Evolutionary conservation across 2,888 invertebrate species (phyloP).

Genomic region (Abscondita cerata): DNA sequence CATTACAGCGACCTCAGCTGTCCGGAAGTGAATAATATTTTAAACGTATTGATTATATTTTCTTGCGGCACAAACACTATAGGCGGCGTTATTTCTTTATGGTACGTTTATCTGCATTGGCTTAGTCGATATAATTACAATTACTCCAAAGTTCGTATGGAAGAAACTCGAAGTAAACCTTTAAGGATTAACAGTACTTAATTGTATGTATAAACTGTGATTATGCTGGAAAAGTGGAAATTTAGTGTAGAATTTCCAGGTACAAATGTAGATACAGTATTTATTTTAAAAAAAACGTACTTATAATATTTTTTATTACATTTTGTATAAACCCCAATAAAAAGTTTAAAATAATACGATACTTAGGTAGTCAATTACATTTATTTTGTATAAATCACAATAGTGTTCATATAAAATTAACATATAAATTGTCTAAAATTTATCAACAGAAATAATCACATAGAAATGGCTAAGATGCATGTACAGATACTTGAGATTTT

Average conservation of each 20-base stretch:
- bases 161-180: slow-evolving; percentile 48
- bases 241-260: no score
- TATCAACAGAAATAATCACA: slow-evolving; percentile 16
- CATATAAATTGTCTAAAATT: no score
- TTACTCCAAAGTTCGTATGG: slow-evolving; percentile 54
- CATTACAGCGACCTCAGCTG: slow-evolving; percentile 60
- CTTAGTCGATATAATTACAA: slow-evolving; percentile 54
- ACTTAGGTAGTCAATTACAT: slow-evolving; percentile 15
- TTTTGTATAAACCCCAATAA: no score
- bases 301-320: no score
- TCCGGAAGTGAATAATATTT: slow-evolving; percentile 56
- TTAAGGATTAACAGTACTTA: slow-evolving; percentile 38
- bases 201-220: slow-evolving; percentile 7
- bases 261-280: no score
- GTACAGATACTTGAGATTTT: no score
- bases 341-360: no score
- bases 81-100: slow-evolving; percentile 54
- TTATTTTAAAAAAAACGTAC: no score
- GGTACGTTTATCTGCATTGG: slow-evolving; percentile 61
- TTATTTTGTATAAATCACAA: slow-evolving; percentile 24
- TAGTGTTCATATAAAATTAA: slow-evolving; percentile 15
- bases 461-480: slow-evolving; percentile 22
- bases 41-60: slow-evolving; percentile 55
- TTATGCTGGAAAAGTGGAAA: not conserved
- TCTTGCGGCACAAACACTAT: slow-evolving; percentile 55